phyloP scores from a whole-genome alignment of 2,113 vertebrate genomes.

The Eudorcas thomsonii region DNA sequence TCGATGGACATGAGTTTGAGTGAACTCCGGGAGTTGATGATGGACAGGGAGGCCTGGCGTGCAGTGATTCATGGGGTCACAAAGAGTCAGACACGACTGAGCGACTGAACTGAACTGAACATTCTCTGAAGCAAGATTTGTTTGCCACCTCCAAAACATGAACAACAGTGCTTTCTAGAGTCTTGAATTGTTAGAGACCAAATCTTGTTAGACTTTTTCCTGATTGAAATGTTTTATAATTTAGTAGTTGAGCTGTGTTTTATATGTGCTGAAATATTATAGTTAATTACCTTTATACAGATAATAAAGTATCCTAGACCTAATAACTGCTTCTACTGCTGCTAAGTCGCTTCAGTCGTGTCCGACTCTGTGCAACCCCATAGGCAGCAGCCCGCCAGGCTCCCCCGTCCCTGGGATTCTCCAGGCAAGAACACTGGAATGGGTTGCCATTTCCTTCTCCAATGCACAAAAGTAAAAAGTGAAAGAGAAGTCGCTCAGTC shows the following conservation, averaged over 20 bases:
- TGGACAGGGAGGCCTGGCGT: no score
- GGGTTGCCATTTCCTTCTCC: neutral
- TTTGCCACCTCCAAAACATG: neutral
- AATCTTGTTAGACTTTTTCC: neutral
- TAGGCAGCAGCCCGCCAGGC: neutral
- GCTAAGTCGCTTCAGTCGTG: neutral
- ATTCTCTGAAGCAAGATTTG: neutral
- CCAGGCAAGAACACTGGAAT: neutral
- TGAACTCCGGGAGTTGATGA: no score
- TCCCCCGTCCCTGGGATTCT: neutral
- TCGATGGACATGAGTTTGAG: no score
- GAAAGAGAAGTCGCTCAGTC: neutral
- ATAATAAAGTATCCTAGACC: neutral
- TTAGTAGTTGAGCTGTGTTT: neutral
- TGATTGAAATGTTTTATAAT: neutral
- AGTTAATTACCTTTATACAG: neutral
- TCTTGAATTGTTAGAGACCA: neutral
- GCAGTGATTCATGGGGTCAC: no score
- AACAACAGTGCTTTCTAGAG: neutral
- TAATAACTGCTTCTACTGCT: neutral
- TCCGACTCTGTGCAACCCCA: fast-evolving
- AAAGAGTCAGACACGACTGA: no score
- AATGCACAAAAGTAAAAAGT: neutral
- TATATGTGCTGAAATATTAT: neutral
- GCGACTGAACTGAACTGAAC: neutral